Evolutionary conservation across 2,888 invertebrate genomes (phyloP).

Genomic region (Minunthozetes semirufus): DNA sequence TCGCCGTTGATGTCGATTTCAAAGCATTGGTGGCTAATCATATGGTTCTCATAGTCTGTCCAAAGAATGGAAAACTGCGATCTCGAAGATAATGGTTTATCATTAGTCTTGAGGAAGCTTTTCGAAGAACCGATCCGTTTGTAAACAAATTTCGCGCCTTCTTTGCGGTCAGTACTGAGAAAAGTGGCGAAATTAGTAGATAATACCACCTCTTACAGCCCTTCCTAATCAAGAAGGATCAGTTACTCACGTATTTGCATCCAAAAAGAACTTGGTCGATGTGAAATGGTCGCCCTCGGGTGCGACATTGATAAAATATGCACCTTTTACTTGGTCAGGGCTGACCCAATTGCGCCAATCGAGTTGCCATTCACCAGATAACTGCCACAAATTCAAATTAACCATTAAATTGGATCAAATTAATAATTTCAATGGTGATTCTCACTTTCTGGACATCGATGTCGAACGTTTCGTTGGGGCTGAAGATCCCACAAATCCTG

Average conservation of each 20-base stretch:
- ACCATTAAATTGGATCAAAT: too few relatives aligned
- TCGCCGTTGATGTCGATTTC: neutral
- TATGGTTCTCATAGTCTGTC: neutral
- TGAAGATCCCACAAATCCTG: neutral
- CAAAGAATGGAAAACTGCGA: neutral
- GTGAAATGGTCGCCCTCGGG: neutral
- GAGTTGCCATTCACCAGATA: neutral
- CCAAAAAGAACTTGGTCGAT: neutral
- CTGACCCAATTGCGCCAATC: neutral
- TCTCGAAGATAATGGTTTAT: neutral
- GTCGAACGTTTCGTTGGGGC: neutral
- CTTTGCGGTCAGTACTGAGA: too few relatives aligned
- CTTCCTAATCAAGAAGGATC: too few relatives aligned
- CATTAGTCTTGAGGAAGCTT: neutral
- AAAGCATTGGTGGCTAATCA: neutral
- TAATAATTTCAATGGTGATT: neutral
- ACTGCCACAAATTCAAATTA: neutral
- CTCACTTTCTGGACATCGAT: neutral
- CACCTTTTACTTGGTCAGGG: neutral
- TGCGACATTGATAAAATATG: neutral
- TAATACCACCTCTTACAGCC: too few relatives aligned
- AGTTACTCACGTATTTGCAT: neutral
- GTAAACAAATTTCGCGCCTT: too few relatives aligned
- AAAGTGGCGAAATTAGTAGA: too few relatives aligned
- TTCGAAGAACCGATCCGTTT: too few relatives aligned